Evolutionary conservation across 2,113 vertebrate species (phyloP), one percentile per base, ranked within the genome.

Genomic region (Opisthocomus hoazin): DNA sequence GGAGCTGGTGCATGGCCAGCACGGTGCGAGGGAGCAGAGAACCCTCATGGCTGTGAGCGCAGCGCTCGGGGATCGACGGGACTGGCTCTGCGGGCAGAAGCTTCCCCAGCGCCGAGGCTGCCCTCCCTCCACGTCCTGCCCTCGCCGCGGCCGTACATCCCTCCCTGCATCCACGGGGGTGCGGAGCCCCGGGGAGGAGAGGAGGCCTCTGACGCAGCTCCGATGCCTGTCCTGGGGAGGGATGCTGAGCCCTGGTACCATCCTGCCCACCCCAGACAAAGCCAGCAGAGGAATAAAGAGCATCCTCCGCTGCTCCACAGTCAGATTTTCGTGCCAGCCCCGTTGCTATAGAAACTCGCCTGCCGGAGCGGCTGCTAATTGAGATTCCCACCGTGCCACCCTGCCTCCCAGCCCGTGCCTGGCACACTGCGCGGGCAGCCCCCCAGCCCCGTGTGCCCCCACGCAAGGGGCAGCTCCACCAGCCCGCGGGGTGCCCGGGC

Each of bases 261-360:
- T 20, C 74, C 77, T 18, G 4, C 36, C 65, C 37, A 2, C 68
- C 56, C 61, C 45, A 74, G 32, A 53, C 32, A 73, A 94, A 37
- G 20, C 14, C 81, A 43, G 64, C 2, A 3, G 73, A 92, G 73
- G 69, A 93, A 96, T 86, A 93, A 93, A 87, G 80, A 84, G 60
- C 93, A 95, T 96, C 95, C 22, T 97, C 60, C 70, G 61, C 90
- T 46, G 29, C 89, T 90, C 45, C 60, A 69, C 89, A 71, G 65
- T 19, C 69, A 41, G 71, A 61, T 88, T 77, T 84, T 63, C 24
- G 0, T 91, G 94, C 81, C 95, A 94, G 95, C 89, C 18, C 45
- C 0, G 94, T 97, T 97, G 94, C 96, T 57, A 97, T 96, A 53
- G 96, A 86, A 97, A 97, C 96, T 68, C 12, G n/a, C 63, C 74